Base-by-base conservation (phyloP, 2,797 vertebrate species). In the Lates japonicus region DNA sequence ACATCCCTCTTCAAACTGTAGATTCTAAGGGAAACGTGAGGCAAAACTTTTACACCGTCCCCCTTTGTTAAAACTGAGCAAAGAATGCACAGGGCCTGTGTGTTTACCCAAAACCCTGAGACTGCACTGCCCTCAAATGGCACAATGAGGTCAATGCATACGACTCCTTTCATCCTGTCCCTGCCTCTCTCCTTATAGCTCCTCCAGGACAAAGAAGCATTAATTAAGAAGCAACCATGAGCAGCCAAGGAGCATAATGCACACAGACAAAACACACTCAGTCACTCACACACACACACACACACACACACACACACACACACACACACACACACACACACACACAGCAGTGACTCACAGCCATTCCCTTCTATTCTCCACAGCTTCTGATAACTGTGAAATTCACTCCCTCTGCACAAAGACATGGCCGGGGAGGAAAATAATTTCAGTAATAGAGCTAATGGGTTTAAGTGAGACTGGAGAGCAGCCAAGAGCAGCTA, bases 71-170 rank as follows among this genome's bases (percentile, higher is more conserved):
- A 73, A 64, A 37, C 61, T 20, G 49, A 86, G 76, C 58, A 71
- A 37, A 66, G 67, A 48, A 77, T 62, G 58, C 74, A 17, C 25
- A 52, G 46, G 67, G 60, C 63, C 64, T 1, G 17, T 14, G 58
- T 81, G 77, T 88, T 83, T 78, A 81, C 77, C 82, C 66, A 84
- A 92, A 94, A 97, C 76, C 79, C 89, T 96, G 95, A 95, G 95
- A 96, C 96, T 96, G 90, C 90, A 96, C 95, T 97, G 98, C 97
- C 98, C 96, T 96, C 97, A 93, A 92, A 96, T 95, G 98, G 96
- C 92, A 74, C 63, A 82, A 80, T 7, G 57, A 81, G 90, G 88
- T 92, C 87, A 94, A 92, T 95, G 93, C 95, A 96, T 74, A 81
- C 8, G 11, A 51, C 85, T 85, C 76, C 76, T 67, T 80, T 85